Percentiles rank a stretch among this genome's conserved stretches.
Conservation (phyloP, 2,797 vertebrate species). For the Amniataba percoides region DNA sequence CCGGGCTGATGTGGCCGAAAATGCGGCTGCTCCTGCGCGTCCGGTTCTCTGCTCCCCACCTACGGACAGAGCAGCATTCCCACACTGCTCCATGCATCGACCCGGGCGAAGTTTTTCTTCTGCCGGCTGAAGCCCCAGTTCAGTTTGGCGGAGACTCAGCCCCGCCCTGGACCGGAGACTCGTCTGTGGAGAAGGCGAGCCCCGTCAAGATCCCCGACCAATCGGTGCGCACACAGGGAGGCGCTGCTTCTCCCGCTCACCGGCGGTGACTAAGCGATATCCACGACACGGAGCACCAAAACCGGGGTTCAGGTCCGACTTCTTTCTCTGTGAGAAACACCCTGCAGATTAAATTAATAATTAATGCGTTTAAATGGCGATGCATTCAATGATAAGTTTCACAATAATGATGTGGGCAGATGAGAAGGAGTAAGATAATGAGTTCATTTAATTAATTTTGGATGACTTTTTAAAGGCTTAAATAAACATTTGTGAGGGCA, state of each 20-base stretch:
- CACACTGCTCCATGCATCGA: slow-evolving; percentile 78
- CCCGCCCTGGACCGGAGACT: slow-evolving; percentile 83
- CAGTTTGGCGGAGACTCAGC: slow-evolving; percentile 76
- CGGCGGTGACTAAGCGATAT: slow-evolving; percentile 85
- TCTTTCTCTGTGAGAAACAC: background rate
- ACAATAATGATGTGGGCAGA: no score
- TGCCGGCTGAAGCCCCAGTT: slow-evolving; percentile 80
- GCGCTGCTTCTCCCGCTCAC: slow-evolving; percentile 63
- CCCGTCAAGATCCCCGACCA: slow-evolving; percentile 64
- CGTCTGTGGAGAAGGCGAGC: slow-evolving; percentile 61
- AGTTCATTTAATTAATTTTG: background rate
- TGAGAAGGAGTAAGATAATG: background rate
- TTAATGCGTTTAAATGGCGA: background rate
- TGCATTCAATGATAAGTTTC: background rate
- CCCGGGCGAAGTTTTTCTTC: slow-evolving; percentile 81
- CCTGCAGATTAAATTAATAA: background rate
- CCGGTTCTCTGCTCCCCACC: slow-evolving; percentile 68
- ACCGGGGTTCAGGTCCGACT: background rate
- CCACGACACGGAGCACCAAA: slow-evolving; percentile 1
- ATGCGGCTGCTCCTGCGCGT: slow-evolving; percentile 51
- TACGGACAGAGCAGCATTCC: slow-evolving; percentile 79
- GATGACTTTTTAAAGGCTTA: background rate
- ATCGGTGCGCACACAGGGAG: slow-evolving; percentile 67
- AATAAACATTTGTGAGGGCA: background rate
- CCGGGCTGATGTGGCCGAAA: slow-evolving; percentile 43